Evolutionary conservation across 2,113 vertebrate genomes (phyloP), one percentile per base, ranked within the genome.

Genomic region (Pachypanchax playfairii): DNA sequence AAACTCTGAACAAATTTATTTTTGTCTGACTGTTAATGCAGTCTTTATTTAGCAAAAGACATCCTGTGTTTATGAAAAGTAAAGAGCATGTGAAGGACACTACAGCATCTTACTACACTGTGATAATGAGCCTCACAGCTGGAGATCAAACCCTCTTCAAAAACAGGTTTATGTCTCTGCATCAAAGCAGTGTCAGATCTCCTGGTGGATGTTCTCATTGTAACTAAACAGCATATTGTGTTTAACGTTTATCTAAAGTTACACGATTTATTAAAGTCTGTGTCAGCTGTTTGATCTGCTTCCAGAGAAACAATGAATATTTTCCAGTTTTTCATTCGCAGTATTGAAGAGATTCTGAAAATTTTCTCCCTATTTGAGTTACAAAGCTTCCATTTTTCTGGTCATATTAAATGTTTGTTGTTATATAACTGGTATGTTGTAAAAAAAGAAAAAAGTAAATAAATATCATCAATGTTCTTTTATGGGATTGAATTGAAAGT

Each of bases 201-300:
- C n/a, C n/a, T n/a, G n/a, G n/a, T n/a, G n/a, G n/a, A n/a, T n/a
- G n/a, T n/a, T n/a, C n/a, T n/a, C n/a, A n/a, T n/a, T n/a, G n/a
- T n/a, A n/a, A n/a, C n/a, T 58, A 55, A 48, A 71, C 42, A 29
- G 6, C 38, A 3, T 41, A 0, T 21, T 44, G 13, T 33, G 31
- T 61, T 75, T 49, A 43, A 48, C 21, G 3, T 65, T 77, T 50
- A 47, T 59, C 31, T 43, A 18, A 54, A 47, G 26, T 59, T 46
- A 14, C 42, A 53, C 18, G 53, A 43, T 74, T 77, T 61, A 74
- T 75, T 74, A 24, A 31, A 57, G 69, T 58, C 51, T 55, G 60
- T 71, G 28, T 26, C 54, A 69, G 50, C 17, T 24, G 44, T 42
- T 24, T 43, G 29, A 42, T 44, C 0, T n/a, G 12, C 1, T 2